phyloP scores from a whole-genome alignment of 1,140 invertebrate genomes.

The Varroa destructor region DNA sequence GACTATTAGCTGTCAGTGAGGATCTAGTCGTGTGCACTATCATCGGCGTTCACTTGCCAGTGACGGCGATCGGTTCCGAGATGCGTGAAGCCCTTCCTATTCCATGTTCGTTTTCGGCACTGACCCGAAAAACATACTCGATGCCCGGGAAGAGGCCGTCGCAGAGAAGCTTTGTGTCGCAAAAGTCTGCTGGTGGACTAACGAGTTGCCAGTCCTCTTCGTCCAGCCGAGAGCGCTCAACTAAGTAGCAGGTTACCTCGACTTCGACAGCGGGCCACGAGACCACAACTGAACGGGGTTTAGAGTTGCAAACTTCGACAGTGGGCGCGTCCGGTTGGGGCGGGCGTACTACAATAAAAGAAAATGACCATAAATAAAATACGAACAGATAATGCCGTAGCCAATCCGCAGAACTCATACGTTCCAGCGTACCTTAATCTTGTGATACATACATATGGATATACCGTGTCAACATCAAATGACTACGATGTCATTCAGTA shows the following conservation, averaged over 20 bases:
- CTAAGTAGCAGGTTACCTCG: neutral
- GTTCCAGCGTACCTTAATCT: no score
- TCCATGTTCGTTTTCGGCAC: constrained; percentile 86
- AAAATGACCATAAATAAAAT: neutral
- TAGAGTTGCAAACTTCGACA: neutral
- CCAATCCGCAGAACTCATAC: no score
- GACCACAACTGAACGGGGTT: neutral
- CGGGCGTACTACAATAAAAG: constrained; percentile 2
- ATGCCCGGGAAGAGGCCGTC: constrained; percentile 70
- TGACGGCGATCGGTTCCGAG: constrained; percentile 31
- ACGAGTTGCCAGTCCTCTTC: constrained; percentile 25
- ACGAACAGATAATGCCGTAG: no score
- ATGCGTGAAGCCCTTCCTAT: constrained; percentile 41
- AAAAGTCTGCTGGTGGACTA: neutral
- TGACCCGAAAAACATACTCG: constrained; percentile 85
- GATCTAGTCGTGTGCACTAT: no score
- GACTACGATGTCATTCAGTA: no score
- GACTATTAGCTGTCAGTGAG: no score
- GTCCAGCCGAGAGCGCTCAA: constrained; percentile 15
- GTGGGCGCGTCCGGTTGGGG: constrained; percentile 11
- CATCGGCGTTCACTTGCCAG: neutral
- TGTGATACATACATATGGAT: no score
- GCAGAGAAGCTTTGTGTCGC: neutral
- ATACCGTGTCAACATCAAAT: no score
- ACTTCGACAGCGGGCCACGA: constrained; percentile 16